A percentile compares a stretch with the other conserved stretches of the same genome.
Evolutionary conservation across 2,113 vertebrate genomes (phyloP).

Genomic region (Dasyurus viverrinus): DNA sequence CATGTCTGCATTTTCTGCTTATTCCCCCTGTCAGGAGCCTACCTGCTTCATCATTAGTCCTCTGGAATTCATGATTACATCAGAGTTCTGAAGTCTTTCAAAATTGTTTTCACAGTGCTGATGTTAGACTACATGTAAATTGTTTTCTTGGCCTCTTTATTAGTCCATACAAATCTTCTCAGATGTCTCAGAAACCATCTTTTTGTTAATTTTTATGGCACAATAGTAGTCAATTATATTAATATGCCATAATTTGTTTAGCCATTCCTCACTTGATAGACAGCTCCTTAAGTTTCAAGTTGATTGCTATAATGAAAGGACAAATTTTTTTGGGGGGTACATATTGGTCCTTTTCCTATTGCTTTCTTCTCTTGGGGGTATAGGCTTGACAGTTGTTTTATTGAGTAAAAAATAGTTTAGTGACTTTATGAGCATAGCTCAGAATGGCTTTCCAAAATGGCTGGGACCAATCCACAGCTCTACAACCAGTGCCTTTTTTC

Average conservation of each 20-base stretch:
- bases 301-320: neutral
- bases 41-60: neutral
- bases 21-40: too few species aligned
- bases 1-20: too few species aligned
- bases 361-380: neutral
- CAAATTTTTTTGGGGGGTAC: too few species aligned
- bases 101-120: neutral
- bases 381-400: neutral
- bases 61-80: too few species aligned
- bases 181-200: neutral
- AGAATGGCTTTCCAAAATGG: neutral
- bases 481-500: neutral
- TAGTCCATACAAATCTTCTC: neutral
- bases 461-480: neutral
- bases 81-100: neutral
- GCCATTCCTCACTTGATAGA: neutral
- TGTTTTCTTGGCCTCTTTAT: neutral
- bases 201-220: neutral
- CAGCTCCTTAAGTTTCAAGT: neutral
- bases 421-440: neutral
- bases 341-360: neutral
- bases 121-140: neutral
- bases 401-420: neutral
- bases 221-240: neutral
- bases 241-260: neutral